Conservation (phyloP, 2,113 vertebrate genomes). For the Nestor notabilis region DNA sequence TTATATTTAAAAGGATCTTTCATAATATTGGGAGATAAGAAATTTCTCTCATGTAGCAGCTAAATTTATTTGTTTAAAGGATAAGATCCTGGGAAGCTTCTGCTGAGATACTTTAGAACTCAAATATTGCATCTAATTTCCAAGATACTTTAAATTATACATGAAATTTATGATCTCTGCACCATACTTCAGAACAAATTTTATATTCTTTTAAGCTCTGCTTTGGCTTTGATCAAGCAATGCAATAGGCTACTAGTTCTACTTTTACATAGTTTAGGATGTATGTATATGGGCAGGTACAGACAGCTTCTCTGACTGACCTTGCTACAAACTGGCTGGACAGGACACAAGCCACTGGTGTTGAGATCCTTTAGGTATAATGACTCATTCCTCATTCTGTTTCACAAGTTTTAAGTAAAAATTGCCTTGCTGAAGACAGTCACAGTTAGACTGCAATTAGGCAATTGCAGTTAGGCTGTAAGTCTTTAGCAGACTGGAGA, state of each 20-base stretch:
- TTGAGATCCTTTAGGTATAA: rapidly evolving
- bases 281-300: not conserved
- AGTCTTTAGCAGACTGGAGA: not conserved
- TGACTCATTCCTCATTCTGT: not conserved
- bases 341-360: not conserved
- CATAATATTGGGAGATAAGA: not conserved
- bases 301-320: not conserved
- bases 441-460: not conserved
- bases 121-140: not conserved
- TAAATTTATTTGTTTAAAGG: not conserved
- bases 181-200: not conserved
- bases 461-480: not conserved
- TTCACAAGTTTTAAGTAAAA: not conserved
- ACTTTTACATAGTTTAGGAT: not conserved
- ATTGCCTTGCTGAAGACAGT: not conserved
- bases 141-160: not conserved
- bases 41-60: not conserved
- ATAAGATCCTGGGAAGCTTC: not conserved
- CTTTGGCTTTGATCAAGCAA: not conserved
- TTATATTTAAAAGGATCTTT: not conserved
- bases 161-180: not conserved
- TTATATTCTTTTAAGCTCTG: not conserved
- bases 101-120: not conserved
- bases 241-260: not conserved
- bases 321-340: not conserved